These are phyloP conservation scores for Chloropsis hardwickii DNA, from an alignment of 2,113 vertebrate species.

Conservation along the genomic window DNA sequence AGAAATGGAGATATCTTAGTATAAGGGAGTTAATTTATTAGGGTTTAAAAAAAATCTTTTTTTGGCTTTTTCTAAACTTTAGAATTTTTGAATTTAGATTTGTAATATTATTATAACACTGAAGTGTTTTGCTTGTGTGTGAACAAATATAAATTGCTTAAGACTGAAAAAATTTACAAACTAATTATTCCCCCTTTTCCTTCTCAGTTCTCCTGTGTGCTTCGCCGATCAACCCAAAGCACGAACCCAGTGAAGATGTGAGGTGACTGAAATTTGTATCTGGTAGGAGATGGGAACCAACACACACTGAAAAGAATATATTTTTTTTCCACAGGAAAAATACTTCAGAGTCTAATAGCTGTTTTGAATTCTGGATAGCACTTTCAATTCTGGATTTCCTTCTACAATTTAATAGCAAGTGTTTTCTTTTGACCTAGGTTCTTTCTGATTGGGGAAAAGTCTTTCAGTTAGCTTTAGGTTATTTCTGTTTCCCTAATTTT, in stretches of 20 bases:
- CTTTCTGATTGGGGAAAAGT: not conserved
- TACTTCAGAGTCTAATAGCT: not conserved
- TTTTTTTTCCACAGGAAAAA: not conserved
- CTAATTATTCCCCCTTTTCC: not conserved
- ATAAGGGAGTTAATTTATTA: not conserved
- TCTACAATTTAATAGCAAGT: not conserved
- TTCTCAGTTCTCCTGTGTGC: not conserved
- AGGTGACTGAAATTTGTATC: not conserved
- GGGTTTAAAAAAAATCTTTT: not conserved
- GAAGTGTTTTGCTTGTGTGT: not conserved
- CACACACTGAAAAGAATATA: rapidly evolving
- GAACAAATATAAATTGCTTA: not conserved
- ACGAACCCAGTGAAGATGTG: not conserved
- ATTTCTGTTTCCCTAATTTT: not conserved
- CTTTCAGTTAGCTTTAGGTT: not conserved
- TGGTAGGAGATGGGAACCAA: not conserved
- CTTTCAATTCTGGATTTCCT: not conserved
- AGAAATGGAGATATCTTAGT: not conserved
- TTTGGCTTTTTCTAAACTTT: not conserved
- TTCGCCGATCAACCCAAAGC: not conserved
- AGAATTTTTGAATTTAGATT: not conserved
- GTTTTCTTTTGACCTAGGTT: not conserved
- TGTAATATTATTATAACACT: not conserved
- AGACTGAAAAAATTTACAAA: not conserved
- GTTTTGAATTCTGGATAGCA: not conserved